A percentile compares a stretch with the other conserved stretches of the same genome.
Conservation (phyloP, 2,888 invertebrate species). For the Mystacides longicornis region DNA sequence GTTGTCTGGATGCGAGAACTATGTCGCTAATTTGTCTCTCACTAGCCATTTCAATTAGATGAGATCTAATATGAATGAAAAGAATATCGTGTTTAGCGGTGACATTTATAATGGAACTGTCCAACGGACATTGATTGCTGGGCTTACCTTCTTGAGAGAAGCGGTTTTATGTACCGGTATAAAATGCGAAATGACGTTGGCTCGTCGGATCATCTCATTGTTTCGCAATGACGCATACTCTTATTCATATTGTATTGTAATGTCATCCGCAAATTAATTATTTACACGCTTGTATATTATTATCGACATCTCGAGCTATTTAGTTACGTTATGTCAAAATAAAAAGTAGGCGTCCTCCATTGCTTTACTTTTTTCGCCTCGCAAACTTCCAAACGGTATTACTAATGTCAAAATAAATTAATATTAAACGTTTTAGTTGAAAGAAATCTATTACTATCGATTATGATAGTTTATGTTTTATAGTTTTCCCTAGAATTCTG, state of each 20-base stretch:
- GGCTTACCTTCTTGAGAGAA: background rate
- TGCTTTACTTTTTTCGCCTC: too few relatives aligned
- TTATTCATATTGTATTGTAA: conserved; percentile 13
- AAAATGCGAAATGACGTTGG: conserved; percentile 33
- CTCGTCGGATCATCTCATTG: conserved; percentile 28
- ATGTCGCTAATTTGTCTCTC: conserved; percentile 20
- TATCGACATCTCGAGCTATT: background rate
- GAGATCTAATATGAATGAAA: conserved; percentile 8
- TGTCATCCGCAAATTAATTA: conserved; percentile 5
- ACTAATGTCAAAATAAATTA: too few relatives aligned
- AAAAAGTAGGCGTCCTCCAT: conserved; percentile 15
- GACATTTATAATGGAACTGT: conserved; percentile 23
- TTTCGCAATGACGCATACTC: conserved; percentile 20
- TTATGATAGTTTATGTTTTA: too few relatives aligned
- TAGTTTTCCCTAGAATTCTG: too few relatives aligned
- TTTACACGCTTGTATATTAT: background rate
- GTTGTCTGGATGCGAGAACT: conserved; percentile 27
- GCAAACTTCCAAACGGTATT: too few relatives aligned
- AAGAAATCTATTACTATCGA: too few relatives aligned
- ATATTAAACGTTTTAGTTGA: too few relatives aligned
- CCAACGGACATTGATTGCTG: conserved; percentile 1
- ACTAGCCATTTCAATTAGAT: conserved; percentile 14
- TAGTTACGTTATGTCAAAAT: conserved; percentile 13
- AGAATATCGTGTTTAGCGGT: conserved; percentile 13
- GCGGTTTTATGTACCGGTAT: background rate